phyloP scores from a whole-genome alignment of 2,888 invertebrate genomes.

The Ectemnius continuus region DNA sequence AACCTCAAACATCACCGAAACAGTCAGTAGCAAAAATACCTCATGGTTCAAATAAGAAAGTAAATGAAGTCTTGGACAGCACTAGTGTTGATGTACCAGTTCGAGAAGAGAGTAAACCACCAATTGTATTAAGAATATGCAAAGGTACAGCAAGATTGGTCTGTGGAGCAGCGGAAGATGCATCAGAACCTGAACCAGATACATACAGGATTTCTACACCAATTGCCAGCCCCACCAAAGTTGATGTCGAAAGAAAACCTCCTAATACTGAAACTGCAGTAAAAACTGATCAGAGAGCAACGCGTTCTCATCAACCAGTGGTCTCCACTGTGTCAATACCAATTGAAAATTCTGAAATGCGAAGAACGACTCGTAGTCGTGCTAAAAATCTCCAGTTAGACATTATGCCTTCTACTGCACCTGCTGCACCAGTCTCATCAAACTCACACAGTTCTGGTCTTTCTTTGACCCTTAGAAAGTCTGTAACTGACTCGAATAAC shows the following conservation, averaged over 20 bases:
- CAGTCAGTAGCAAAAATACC: conserved; percentile 63
- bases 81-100: conserved; percentile 57
- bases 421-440: conserved; percentile 59
- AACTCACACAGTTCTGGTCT: conserved; percentile 66
- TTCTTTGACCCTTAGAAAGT: conserved; percentile 73
- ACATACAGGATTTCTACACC: conserved; percentile 71
- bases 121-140: conserved; percentile 92
- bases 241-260: conserved; percentile 63
- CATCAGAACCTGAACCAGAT: conserved; percentile 65
- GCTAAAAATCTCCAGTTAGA: conserved; percentile 73
- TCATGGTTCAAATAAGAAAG: conserved; percentile 77
- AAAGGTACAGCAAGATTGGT: conserved; percentile 83
- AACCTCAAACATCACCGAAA: conserved; percentile 49
- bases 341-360: conserved; percentile 71
- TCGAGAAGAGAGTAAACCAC: conserved; percentile 81
- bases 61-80: conserved; percentile 60
- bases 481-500: conserved; percentile 74
- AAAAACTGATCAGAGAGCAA: conserved; percentile 54
- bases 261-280: conserved; percentile 54
- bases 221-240: conserved; percentile 64
- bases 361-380: conserved; percentile 74
- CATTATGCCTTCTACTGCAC: conserved; percentile 48
- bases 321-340: conserved; percentile 71
- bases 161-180: conserved; percentile 74
- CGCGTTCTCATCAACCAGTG: conserved; percentile 60